Conservation (phyloP, 1,140 invertebrate genomes). For the Cotesia glomerata region DNA sequence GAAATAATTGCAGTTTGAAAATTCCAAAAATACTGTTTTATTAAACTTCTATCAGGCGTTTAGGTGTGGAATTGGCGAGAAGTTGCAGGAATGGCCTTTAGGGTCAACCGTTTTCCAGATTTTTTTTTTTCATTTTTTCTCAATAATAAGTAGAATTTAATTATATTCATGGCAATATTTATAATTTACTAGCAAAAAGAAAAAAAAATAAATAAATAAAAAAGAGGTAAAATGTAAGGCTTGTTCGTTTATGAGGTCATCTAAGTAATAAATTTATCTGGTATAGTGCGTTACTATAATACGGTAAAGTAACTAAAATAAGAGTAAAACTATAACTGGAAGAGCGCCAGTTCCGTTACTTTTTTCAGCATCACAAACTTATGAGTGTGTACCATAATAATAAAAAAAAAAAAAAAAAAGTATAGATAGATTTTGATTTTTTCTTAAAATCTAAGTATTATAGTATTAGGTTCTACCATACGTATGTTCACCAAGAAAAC, state of each 20-base stretch:
- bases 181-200: neutral
- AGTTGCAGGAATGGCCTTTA: too few relatives aligned
- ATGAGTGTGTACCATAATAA: constrained; percentile 36
- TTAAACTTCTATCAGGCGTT: too few relatives aligned
- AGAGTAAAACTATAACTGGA: constrained; percentile 40
- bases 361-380: constrained; percentile 41
- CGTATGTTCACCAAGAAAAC: too few relatives aligned
- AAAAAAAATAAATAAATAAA: neutral
- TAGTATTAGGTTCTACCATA: too few relatives aligned
- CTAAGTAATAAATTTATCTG: constrained; percentile 49
- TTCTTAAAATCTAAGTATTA: too few relatives aligned
- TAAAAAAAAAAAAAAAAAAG: neutral
- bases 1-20: too few relatives aligned
- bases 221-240: neutral
- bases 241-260: constrained; percentile 46
- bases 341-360: constrained; percentile 44
- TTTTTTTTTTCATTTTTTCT: too few relatives aligned
- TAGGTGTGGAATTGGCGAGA: too few relatives aligned
- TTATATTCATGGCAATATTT: neutral
- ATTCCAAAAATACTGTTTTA: too few relatives aligned
- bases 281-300: constrained; percentile 37
- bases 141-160: too few relatives aligned
- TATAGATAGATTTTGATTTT: neutral
- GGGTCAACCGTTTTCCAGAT: too few relatives aligned
- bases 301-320: constrained; percentile 30